These are phyloP conservation scores for Paguma larvata DNA, from an alignment of 2,797 vertebrate species.

Conservation along the genomic window DNA sequence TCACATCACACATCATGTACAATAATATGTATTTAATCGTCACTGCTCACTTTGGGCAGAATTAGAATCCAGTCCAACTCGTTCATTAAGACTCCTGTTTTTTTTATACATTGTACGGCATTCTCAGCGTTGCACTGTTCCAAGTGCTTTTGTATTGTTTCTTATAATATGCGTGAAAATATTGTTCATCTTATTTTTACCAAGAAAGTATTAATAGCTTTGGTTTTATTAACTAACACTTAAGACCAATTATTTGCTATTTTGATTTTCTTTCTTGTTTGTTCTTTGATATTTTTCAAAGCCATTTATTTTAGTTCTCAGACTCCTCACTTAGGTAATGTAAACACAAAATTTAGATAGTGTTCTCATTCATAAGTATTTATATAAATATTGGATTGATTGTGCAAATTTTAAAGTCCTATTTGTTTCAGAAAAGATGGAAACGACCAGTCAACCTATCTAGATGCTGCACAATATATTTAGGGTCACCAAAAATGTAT, in stretches of 20 bases:
- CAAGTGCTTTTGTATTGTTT: not conserved
- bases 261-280: not conserved
- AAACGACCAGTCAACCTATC: not conserved
- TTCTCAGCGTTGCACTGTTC: not conserved
- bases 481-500: not conserved
- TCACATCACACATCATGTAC: not conserved
- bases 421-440: not conserved
- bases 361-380: not conserved
- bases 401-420: not conserved
- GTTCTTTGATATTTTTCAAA: not conserved
- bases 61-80: not conserved
- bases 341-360: not conserved
- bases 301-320: not conserved
- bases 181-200: not conserved
- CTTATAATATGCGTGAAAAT: not conserved
- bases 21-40: not conserved
- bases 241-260: not conserved
- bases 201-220: not conserved
- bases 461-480: not conserved
- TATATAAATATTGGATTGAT: not conserved
- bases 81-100: not conserved
- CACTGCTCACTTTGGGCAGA: not conserved
- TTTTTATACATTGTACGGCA: not conserved
- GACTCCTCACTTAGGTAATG: not conserved
- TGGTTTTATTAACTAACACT: not conserved